Base-by-base conservation (phyloP, 2,797 vertebrate species). In the Takifugu rubripes region DNA sequence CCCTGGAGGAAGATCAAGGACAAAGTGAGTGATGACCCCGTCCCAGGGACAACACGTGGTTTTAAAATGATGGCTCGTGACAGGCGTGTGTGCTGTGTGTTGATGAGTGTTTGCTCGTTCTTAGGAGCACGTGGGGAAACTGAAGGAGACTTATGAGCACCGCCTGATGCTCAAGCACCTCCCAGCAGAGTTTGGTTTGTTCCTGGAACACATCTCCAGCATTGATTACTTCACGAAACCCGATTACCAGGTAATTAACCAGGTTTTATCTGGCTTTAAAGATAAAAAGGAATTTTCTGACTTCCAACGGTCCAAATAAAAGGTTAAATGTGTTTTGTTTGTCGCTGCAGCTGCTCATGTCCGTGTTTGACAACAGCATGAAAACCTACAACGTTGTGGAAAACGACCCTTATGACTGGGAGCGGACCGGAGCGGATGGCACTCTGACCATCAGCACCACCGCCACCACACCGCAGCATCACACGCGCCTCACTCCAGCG, bases 1-100 rank as follows among this genome's bases (percentile, higher is more conserved):
- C 97, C 97, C 5, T 99, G 97, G 97, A 94, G 97, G 80, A 99
- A 98, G 90, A 98, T 99, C 84, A 99, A 99, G 82, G 96, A 99
- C 84, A 99, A 99, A 91, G 97, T 97, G 82, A 91, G 15, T 14
- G 11, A 44, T 56, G 2, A 36, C 11, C 25, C 1, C 36, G 25
- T 26, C 36, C 24, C 15, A 0, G 31, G 46, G 2, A 0, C 26
- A 44, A 2, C 0, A 15, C 1, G 36, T 25, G 1, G 43, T 43
- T 44, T 40, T 43, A 33, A 16, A 43, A 27, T 42, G 53, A 65
- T 65, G 53, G 49, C 33, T 42, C 33, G 26, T 61, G 49, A 71
- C 61, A 25, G 12, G 9, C 2, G 7, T 24, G 33, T 10, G 21
- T 25, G 15, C 51, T 11, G 10, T 9, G 8, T 24, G 33, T 10